Evolutionary conservation across 2,113 vertebrate genomes (phyloP), one percentile per base, ranked within the genome.

Genomic region (Calypte anna): DNA sequence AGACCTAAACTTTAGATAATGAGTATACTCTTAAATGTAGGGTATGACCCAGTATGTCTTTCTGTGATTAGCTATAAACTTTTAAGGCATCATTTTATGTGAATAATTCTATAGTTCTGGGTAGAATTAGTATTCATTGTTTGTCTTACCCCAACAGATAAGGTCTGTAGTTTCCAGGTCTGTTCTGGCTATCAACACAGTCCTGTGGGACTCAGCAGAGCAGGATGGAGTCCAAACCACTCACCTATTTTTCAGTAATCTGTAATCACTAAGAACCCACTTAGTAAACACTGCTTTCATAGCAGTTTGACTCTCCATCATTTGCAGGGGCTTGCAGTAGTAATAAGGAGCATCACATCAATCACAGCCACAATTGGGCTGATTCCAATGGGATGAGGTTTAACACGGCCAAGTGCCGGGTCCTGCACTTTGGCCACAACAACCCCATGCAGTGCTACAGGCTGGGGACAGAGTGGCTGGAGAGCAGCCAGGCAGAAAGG

Each of bases 191-290:
- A 33, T 31, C 27, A 58, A 48, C 53, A 59, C 14, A 59, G 20
- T 78, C 31, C 24, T 0, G 0, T 27, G 51, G 62, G 55, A 27
- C n/a, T 63, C 33, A 46, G 38, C 20, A 78, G 82, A 59, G 31
- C 78, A 63, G 62, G 75, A 59, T 3, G 20, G 57, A 55, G 53
- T 70, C n/a, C 57, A 69, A 70, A 58, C 19, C 24, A 44, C 61
- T 84, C 88, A 28, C 57, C 22, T 25, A 0, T 63, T 84, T 87
- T 58, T 43, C 17, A 43, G 24, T 44, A 28, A 21, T 44, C 55
- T 70, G 7, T 36, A 78, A 30, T 2, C 24, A 9, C 54, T 1
- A 8, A 73, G 38, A 24, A 18, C 10, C 16, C 57, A 30, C 36
- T 18, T 12, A 9, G 6, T 59, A 17, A 19, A 16, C 36, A 22